Conservation (phyloP, 1,140 invertebrate species). For the Telenomus remus region DNA sequence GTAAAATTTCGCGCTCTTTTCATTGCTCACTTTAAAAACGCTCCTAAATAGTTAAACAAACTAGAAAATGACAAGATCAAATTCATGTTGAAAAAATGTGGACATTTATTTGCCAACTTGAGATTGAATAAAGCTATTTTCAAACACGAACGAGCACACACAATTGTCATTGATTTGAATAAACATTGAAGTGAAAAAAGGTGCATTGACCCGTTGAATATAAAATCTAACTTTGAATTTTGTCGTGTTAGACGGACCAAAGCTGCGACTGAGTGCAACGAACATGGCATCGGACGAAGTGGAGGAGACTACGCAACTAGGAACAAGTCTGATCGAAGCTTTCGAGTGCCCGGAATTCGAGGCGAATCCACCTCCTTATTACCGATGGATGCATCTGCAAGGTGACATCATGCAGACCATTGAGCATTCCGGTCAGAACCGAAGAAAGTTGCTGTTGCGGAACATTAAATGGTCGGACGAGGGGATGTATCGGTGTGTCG, state of each 20-base stretch:
- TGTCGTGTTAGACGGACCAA: constrained; percentile 81
- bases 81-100: no score
- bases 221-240: not conserved
- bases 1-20: no score
- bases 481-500: constrained; percentile 70
- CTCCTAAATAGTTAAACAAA: no score
- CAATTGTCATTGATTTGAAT: no score
- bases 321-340: constrained; percentile 80
- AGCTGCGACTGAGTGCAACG: constrained; percentile 77
- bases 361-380: constrained; percentile 87
- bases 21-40: no score
- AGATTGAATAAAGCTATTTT: no score
- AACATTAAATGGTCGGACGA: constrained; percentile 73
- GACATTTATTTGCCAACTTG: no score
- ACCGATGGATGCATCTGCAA: constrained; percentile 73
- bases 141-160: no score
- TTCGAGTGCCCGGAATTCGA: constrained; percentile 87
- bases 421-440: constrained; percentile 62
- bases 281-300: constrained; percentile 79
- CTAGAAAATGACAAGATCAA: no score
- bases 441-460: constrained; percentile 64
- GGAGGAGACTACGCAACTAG: constrained; percentile 64
- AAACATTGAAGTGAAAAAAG: no score
- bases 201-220: not conserved
- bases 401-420: constrained; percentile 66